These are phyloP conservation scores for Poeciliopsis turrubarensis DNA, from an alignment of 2,113 vertebrate species.

Conservation along the genomic window DNA sequence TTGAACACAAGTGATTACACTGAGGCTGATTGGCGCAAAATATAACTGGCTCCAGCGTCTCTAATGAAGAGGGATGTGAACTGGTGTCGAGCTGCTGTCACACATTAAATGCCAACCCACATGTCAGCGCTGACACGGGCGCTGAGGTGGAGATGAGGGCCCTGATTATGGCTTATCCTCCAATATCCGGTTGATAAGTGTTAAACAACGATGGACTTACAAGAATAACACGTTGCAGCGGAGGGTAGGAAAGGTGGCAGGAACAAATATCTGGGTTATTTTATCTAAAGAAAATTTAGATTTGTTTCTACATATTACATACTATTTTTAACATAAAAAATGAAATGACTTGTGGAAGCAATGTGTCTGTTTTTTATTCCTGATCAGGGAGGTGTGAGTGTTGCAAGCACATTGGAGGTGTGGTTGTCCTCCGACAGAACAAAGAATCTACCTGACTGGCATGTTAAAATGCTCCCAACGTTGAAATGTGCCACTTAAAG, in stretches of 20 bases:
- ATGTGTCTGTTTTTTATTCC: no score
- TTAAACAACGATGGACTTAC: constrained; percentile 26
- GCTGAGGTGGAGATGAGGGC: constrained; percentile 17
- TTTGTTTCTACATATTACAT: no score
- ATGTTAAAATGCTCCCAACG: background rate
- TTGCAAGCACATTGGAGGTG: no score
- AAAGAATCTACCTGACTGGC: background rate
- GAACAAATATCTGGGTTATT: background rate
- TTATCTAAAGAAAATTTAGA: no score
- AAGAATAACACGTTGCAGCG: constrained; percentile 9
- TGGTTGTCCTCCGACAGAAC: no score
- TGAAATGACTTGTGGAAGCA: no score
- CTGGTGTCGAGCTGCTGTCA: constrained; percentile 53
- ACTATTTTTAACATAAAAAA: no score
- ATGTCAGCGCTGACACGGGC: constrained; percentile 27
- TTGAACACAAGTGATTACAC: constrained; percentile 63
- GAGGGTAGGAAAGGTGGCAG: background rate
- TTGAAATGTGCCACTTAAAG: background rate
- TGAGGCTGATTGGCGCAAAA: constrained; percentile 61
- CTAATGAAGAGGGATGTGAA: constrained; percentile 71
- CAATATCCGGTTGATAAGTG: constrained; percentile 36
- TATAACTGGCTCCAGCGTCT: constrained; percentile 63
- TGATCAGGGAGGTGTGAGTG: no score
- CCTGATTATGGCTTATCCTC: constrained; percentile 36
- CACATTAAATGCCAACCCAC: constrained; percentile 52